Conservation (phyloP, 1,140 invertebrate genomes). For the Drosophila bipectinata region DNA sequence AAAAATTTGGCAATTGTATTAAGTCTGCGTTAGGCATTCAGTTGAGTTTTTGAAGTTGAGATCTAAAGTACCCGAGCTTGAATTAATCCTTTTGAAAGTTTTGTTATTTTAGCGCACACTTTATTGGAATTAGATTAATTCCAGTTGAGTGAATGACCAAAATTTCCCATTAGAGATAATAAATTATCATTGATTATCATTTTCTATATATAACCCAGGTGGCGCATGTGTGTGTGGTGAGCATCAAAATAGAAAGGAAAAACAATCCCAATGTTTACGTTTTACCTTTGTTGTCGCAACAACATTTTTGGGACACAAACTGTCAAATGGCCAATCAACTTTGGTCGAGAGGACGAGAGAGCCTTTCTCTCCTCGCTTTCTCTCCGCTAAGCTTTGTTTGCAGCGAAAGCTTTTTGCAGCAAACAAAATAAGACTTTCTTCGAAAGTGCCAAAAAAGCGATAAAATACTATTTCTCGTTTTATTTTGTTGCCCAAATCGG, state of each 20-base stretch:
- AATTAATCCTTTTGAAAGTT: background rate
- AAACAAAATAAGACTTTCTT: constrained; percentile 49
- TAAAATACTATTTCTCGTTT: constrained; percentile 36
- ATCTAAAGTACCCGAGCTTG: background rate
- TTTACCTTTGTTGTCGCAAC: constrained; percentile 71
- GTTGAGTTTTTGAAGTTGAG: constrained; percentile 16
- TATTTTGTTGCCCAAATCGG: background rate
- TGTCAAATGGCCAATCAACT: constrained; percentile 73
- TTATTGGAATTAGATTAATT: constrained; percentile 71
- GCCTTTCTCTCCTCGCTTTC: constrained; percentile 18
- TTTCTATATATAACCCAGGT: constrained; percentile 39
- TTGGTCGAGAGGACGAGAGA: constrained; percentile 21
- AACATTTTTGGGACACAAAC: constrained; percentile 44
- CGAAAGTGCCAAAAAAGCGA: constrained; percentile 52
- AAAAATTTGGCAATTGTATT: constrained; percentile 60
- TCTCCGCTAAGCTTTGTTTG: constrained; percentile 32
- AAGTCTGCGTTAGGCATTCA: constrained; percentile 21
- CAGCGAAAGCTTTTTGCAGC: constrained; percentile 67
- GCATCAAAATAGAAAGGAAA: constrained; percentile 67
- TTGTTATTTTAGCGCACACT: constrained; percentile 20
- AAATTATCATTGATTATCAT: constrained; percentile 59
- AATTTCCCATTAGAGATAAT: constrained; percentile 59
- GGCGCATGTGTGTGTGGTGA: constrained; percentile 8
- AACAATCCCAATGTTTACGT: constrained; percentile 78
- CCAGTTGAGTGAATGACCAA: constrained; percentile 47